Evolutionary conservation across 2,113 vertebrate genomes (phyloP).

Genomic region (Cinclus mexicanus): DNA sequence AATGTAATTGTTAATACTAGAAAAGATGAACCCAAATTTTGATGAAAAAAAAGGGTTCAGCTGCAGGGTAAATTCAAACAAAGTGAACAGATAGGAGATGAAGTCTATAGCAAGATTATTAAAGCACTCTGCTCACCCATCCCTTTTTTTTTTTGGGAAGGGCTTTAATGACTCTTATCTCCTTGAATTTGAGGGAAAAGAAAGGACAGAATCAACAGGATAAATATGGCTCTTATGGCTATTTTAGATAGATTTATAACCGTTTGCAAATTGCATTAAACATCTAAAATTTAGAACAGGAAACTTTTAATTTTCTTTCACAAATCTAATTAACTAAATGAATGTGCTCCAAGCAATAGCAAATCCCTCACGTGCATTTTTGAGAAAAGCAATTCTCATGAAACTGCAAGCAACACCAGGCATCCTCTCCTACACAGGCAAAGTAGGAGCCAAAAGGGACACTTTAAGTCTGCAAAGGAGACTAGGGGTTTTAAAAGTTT

Average conservation of each 20-base stretch:
- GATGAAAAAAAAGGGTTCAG: neutral
- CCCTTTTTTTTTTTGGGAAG: neutral
- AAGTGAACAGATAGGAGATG: neutral
- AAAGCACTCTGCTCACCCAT: neutral
- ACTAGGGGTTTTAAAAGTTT: neutral
- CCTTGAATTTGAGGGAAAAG: neutral
- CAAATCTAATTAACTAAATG: slow-evolving; percentile 40
- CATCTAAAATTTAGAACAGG: neutral
- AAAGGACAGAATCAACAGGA: neutral
- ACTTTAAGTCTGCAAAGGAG: neutral
- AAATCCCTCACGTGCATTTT: neutral
- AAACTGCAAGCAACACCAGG: neutral
- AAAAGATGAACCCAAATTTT: neutral
- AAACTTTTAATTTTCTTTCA: slow-evolving; percentile 29
- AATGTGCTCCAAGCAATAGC: slow-evolving; percentile 13
- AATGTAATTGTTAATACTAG: neutral
- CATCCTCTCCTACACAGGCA: neutral
- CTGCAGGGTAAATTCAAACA: neutral
- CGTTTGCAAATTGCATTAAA: neutral
- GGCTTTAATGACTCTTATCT: neutral
- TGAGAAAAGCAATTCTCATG: neutral
- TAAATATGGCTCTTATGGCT: neutral
- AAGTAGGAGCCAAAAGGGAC: neutral
- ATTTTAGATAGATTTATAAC: neutral
- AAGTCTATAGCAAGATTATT: neutral